Evolutionary conservation across 2,888 invertebrate species (phyloP).

Genomic region (Bellardia pandia): DNA sequence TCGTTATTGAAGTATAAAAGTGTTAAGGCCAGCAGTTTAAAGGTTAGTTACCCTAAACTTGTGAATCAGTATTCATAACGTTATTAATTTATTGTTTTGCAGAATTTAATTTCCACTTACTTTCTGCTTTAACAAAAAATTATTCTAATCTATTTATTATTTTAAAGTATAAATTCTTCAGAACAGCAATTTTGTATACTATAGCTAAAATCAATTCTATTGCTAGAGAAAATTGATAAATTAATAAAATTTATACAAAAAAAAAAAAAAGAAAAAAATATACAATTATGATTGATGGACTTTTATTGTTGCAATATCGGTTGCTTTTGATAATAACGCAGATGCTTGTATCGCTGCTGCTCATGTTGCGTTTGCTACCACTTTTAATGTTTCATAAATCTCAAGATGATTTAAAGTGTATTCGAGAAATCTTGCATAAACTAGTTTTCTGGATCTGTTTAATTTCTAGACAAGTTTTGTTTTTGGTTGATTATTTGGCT

Average conservation of each 20-base stretch:
- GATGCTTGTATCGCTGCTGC: neutral
- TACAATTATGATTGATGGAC: slow-evolving; percentile 35
- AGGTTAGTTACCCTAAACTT: no score
- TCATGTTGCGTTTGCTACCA: neutral
- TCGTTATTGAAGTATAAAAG: no score
- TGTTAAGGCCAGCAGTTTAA: no score
- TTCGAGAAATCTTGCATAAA: slow-evolving; percentile 48
- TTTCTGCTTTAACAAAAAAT: neutral
- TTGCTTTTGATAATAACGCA: slow-evolving; percentile 14
- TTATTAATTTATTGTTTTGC: neutral
- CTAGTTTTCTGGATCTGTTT: slow-evolving; percentile 51
- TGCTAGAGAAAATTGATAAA: slow-evolving; percentile 14
- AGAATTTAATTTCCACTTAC: neutral
- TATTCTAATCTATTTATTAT: neutral
- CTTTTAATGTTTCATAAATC: slow-evolving; percentile 44
- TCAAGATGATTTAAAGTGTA: slow-evolving; percentile 55
- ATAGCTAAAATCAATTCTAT: neutral
- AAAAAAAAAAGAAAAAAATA: neutral
- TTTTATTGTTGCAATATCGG: slow-evolving; percentile 40
- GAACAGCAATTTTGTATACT: neutral
- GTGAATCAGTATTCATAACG: no score
- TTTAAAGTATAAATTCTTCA: neutral
- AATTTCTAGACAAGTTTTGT: slow-evolving; percentile 30
- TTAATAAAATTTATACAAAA: neutral
- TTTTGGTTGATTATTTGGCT: neutral